Base-by-base conservation (phyloP, 2,797 vertebrate genomes). In the Cossypha caffra region DNA sequence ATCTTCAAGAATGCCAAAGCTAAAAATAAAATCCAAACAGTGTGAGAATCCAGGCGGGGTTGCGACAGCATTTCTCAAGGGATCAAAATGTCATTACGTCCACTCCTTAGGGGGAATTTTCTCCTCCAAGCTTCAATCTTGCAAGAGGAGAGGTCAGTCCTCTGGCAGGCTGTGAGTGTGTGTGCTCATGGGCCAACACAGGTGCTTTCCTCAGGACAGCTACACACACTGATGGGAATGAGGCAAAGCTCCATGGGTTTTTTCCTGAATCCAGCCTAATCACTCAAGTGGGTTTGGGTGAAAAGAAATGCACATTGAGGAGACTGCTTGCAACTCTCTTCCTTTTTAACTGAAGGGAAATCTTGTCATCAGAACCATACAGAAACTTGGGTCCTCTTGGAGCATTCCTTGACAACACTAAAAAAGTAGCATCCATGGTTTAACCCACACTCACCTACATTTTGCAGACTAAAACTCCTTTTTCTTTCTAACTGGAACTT, bases 21-120 rank as follows among this genome's bases (percentile, higher is more conserved):
- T 94, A 95, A 89, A 96, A 92, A 88, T 81, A 95, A 95, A 75
- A 64, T 26, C 62, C 68, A 68, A 96, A 68, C 35, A 76, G 74
- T 51, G 85, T 77, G 89, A 94, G 92, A 94, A 89, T 74, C 57
- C 29, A 91, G 86, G 78, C 64, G 74, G 68, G 51, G 75, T 83
- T 94, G 91, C 0, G 0, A 57, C 50, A 87, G 72, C 68, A 35
- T 86, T 96, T 92, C 95, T 86, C 84, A 86, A 72, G 86, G 75
- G 86, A 95, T 92, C 67, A 77, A n/a, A 83, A 89, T 16, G 74
- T 74, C 77, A 67, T 95, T 91, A 80, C 0, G 0, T 43, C 64
- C 54, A 62, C 55, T 86, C 62, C 54, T 84, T 45, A 57, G 82
- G 74, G 63, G 52, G 63, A 94, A 79, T 92, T 96, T 90, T 80